Conservation (phyloP, 2,113 vertebrate species). For the Odobenus rosmarus region DNA sequence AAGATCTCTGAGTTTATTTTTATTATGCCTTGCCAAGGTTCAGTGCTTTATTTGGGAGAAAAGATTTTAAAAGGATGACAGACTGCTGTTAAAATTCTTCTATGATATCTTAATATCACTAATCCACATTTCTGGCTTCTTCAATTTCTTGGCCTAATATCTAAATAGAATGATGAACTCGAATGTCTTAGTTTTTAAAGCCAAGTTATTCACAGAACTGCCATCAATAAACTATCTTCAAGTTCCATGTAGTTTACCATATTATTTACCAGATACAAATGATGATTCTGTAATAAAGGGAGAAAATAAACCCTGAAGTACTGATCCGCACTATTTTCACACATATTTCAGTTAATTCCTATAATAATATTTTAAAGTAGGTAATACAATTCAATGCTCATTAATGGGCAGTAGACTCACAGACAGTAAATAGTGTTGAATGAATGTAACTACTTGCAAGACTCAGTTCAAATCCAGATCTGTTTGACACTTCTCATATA, state of each 20-base stretch:
- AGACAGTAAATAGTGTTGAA: background rate
- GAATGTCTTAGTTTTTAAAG: background rate
- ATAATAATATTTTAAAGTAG: background rate
- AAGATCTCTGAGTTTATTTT: constrained; percentile 39
- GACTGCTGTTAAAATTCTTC: background rate
- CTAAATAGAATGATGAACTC: background rate
- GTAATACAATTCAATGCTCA: background rate
- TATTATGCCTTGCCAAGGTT: background rate
- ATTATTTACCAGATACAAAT: background rate
- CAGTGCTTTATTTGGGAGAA: background rate
- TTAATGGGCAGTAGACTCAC: background rate
- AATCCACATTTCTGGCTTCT: background rate
- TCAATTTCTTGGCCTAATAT: background rate
- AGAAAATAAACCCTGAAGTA: background rate
- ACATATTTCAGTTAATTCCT: background rate
- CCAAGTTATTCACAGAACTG: background rate
- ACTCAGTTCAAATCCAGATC: background rate
- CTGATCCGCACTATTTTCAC: background rate
- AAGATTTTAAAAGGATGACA: constrained; percentile 27
- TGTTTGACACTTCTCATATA: background rate
- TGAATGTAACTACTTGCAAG: background rate
- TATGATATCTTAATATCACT: background rate
- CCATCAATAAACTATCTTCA: background rate
- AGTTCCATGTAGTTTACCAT: background rate
- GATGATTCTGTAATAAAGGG: background rate